These are phyloP conservation scores for Lutjanus erythropterus DNA, from an alignment of 2,113 vertebrate species.

Conservation along the genomic window DNA sequence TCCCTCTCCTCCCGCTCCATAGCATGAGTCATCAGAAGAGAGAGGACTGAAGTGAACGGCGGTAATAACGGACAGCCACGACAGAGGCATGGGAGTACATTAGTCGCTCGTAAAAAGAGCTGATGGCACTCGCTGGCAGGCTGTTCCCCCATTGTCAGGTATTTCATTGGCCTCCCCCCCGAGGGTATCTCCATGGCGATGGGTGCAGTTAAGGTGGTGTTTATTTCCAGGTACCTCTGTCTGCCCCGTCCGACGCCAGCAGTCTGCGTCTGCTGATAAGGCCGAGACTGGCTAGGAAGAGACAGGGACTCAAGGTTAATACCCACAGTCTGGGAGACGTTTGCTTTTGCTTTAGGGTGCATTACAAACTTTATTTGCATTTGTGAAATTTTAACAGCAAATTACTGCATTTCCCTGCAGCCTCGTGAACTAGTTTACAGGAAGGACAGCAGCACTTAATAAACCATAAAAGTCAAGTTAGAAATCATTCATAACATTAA, in stretches of 20 bases:
- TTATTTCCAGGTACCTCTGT: constrained; percentile 67
- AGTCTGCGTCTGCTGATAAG: constrained; percentile 71
- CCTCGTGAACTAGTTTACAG: constrained; percentile 18
- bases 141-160: constrained; percentile 47
- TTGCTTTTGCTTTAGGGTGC: constrained; percentile 61
- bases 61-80: constrained; percentile 42
- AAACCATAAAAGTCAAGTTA: not conserved
- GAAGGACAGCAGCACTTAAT: not conserved
- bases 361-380: constrained; percentile 35
- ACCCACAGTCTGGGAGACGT: constrained; percentile 49
- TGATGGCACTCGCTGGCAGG: constrained; percentile 47
- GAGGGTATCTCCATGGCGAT: constrained; percentile 51
- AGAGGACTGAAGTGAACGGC: constrained; percentile 11
- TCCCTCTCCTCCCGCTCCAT: not conserved
- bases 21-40: constrained; percentile 54
- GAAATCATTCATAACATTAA: not conserved
- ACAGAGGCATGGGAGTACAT: constrained; percentile 59
- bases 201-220: constrained; percentile 64
- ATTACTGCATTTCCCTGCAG: constrained; percentile 19
- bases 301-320: constrained; percentile 69
- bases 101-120: constrained; percentile 66
- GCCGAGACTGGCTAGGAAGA: constrained; percentile 53
- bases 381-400: constrained; percentile 22
- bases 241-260: constrained; percentile 61
- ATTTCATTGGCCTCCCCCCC: constrained; percentile 54